Base-by-base conservation (phyloP, 2,797 vertebrate genomes). In the Yasuhikotakia modesta region DNA sequence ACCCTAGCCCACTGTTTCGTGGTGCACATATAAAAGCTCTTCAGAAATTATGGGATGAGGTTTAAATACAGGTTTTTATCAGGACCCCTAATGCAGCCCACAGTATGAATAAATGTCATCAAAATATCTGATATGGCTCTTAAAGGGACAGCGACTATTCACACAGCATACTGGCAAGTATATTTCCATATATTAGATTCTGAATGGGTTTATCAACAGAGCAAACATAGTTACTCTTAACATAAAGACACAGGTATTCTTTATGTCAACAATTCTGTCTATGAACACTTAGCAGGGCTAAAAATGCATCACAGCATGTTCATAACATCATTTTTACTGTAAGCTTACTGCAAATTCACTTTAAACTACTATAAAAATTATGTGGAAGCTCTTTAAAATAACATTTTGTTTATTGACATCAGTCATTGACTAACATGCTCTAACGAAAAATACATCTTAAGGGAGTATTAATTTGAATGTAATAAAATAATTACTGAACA, bases 221-320 rank as follows among this genome's bases (percentile, higher is more conserved):
- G 69, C 68, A 71, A 78, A 71, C 76, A 71, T 4, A 13, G 76
- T n/a, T n/a, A n/a, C n/a, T n/a, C n/a, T n/a, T n/a, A n/a, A n/a
- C n/a, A n/a, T n/a, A n/a, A n/a, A n/a, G n/a, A n/a, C n/a, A n/a
- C n/a, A 70, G 76, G 55, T 22, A 43, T 68, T 64, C 68, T 78
- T 78, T 55, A 70, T 69, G 74, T 81, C 72, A 81, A 79, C 73
- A 77, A 55, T 71, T 85, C 79, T 80, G 70, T 78, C 74, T 76
- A 14, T 53, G 68, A 53, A 64, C 70, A 76, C 63, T 70, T 46
- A 39, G 67, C 30, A 67, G 58, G 50, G 69, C 39, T 60, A 76
- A 55, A 67, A 53, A 65, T 58, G 50, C 53, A 74, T 71, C n/a
- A 75, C 73, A 58, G 73, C 53, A 17, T 76, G 43, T 4, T 24